Percentiles rank a stretch among this genome's conserved stretches.
Evolutionary conservation across 2,888 invertebrate species (phyloP).

Genomic region (Eretmocerus hayati): DNA sequence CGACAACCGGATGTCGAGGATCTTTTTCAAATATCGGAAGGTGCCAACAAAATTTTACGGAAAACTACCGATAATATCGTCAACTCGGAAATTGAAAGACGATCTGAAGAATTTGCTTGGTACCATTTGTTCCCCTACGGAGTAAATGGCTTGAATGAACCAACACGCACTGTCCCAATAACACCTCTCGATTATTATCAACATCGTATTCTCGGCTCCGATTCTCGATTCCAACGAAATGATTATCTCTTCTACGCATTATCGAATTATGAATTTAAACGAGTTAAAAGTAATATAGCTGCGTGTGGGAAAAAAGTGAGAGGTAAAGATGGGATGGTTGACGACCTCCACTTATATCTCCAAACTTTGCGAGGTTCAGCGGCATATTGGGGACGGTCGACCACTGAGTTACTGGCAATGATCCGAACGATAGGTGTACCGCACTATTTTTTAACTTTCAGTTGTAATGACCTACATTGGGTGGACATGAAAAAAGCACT

Average conservation of each 20-base stretch:
- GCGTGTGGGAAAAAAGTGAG: conserved; percentile 27
- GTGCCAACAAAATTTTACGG: no score
- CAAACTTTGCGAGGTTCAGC: conserved; percentile 32
- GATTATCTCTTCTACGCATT: no score
- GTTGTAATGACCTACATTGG: conserved; percentile 32
- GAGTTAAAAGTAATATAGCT: conserved; percentile 21
- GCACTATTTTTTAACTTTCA: conserved; percentile 29
- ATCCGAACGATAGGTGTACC: conserved; percentile 22
- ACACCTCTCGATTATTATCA: neutral
- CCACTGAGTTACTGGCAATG: no score
- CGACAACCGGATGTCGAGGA: no score
- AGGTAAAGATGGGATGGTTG: conserved; percentile 22
- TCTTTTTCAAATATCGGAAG: no score
- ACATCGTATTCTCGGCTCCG: neutral
- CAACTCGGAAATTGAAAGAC: no score
- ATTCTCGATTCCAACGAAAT: neutral
- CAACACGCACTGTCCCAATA: no score
- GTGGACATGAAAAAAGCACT: conserved; percentile 35
- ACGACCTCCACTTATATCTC: conserved; percentile 33
- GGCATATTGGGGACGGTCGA: conserved; percentile 29
- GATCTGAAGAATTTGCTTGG: no score
- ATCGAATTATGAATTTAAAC: conserved; percentile 2
- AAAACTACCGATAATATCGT: no score
- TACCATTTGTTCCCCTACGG: no score
- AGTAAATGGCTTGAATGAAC: no score